These are phyloP conservation scores for Synanthedon myopaeformis DNA, from an alignment of 2,888 invertebrate species.

Conservation along the genomic window DNA sequence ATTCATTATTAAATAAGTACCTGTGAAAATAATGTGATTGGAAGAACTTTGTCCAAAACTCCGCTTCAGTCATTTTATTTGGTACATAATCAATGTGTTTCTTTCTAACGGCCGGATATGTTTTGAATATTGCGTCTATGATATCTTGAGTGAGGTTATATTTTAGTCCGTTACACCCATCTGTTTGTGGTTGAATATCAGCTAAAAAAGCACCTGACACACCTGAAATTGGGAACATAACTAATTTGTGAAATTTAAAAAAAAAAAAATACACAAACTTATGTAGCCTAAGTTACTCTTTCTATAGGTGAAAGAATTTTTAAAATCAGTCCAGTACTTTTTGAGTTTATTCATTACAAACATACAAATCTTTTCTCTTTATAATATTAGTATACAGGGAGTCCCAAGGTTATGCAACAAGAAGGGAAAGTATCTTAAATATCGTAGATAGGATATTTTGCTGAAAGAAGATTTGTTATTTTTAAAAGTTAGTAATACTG, in stretches of 20 bases:
- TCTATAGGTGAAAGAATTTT: no score
- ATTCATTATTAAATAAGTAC: conserved; percentile 18
- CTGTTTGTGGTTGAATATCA: conserved; percentile 96
- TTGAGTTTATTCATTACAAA: no score
- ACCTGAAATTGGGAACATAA: conserved; percentile 39
- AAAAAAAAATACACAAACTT: no score
- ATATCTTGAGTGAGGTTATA: conserved; percentile 97
- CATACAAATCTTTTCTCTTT: no score
- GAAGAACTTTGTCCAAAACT: conserved; percentile 99
- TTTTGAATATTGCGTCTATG: conserved; percentile 98
- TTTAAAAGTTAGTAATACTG: no score
- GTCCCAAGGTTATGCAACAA: no score
- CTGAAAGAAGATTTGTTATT: no score
- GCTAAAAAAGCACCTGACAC: conserved; percentile 84
- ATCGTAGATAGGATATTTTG: no score
- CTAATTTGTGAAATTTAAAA: no score
- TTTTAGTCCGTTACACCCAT: conserved; percentile 95
- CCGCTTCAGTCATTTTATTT: conserved; percentile 91
- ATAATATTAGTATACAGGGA: no score
- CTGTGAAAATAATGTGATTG: conserved; percentile 99
- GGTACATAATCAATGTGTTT: conserved; percentile 98
- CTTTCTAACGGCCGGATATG: conserved; percentile 97
- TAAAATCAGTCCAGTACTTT: no score
- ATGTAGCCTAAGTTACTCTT: not conserved
- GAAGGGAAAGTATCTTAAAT: no score